These are phyloP conservation scores for Drosophila parvula DNA, from an alignment of 1,140 invertebrate genomes.

Conservation along the genomic window DNA sequence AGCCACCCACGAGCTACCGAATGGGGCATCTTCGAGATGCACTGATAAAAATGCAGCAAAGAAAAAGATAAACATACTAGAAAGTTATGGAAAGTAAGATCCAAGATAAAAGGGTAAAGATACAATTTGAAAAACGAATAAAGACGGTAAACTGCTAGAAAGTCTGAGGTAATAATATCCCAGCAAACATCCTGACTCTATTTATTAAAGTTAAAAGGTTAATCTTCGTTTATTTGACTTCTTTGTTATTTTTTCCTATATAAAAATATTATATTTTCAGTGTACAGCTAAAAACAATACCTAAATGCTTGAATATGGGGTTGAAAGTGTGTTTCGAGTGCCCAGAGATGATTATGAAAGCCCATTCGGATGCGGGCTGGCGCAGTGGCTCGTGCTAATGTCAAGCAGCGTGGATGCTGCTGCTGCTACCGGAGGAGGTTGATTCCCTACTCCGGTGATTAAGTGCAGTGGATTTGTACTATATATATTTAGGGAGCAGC, in stretches of 20 bases:
- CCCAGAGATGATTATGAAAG: conserved; percentile 35
- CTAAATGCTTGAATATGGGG: neutral
- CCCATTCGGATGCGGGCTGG: conserved; percentile 37
- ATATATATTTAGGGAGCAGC: conserved; percentile 16
- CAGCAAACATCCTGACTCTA: no score
- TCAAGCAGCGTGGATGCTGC: conserved; percentile 48
- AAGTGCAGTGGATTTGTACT: conserved; percentile 46
- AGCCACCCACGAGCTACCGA: conserved; percentile 56
- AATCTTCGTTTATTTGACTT: no score
- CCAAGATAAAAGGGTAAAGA: neutral
- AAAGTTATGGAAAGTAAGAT: neutral
- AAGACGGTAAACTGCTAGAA: no score
- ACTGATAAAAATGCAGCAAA: neutral
- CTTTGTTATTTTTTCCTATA: neutral
- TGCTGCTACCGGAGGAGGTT: conserved; percentile 15
- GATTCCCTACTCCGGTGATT: conserved; percentile 29
- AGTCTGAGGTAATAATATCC: no score
- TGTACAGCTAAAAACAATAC: neutral
- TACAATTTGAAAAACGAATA: neutral
- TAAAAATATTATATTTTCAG: neutral
- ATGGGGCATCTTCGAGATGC: conserved; percentile 1
- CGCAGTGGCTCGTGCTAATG: conserved; percentile 55
- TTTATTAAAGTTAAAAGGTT: no score
- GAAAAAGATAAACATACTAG: rapidly evolving
- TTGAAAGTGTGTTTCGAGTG: conserved; percentile 11